Base-by-base conservation (phyloP, 1,140 invertebrate species). In the Zaprionus ornatus region DNA sequence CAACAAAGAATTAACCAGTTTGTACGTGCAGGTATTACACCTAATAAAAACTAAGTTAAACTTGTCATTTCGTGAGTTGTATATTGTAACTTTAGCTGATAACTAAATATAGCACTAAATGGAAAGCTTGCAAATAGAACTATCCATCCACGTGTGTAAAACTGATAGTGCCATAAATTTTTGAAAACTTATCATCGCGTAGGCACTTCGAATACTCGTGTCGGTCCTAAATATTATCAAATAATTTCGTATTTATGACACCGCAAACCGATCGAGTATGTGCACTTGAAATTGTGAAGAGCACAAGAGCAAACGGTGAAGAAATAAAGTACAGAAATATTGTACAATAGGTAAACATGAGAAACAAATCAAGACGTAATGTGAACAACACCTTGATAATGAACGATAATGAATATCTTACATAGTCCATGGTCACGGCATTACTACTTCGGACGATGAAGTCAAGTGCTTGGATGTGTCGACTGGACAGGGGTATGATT, bases 331-430 rank as follows among this genome's bases (percentile, higher is more conserved):
- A 50, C 40, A 17, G n/a, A 45, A 45, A 45, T 10, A 23, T 35
- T 59, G 45, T 59, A 56, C 50, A 48, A 59, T 25, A 63, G 29
- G 45, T 17, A 59, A 19, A 45, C 17, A 45, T 7, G 15, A 61
- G 40, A 42, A 78, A 27, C 60, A 56, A 63, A 63, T 61, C n/a
- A 67, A 66, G 59, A 80, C 77, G 73, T 68, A 76, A 71, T 72
- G 78, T 71, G 75, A 73, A 35, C 73, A 50, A 50, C 45, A 80
- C 67, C 79, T 81, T 81, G 77, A 79, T 80, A 80, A 80, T 80
- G 63, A 77, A 73, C 74, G 79, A 81, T 81, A 81, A 77, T 68
- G 64, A 80, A 63, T 80, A 65, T 80, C 55, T 80, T 79, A 80
- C 78, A 74, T 54, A 69, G 60, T 23, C 60, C 67, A 71, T 61